Percentiles rank a stretch among this genome's conserved stretches.
Conservation (phyloP, 2,797 vertebrate species). For the Ceryle rudis region DNA sequence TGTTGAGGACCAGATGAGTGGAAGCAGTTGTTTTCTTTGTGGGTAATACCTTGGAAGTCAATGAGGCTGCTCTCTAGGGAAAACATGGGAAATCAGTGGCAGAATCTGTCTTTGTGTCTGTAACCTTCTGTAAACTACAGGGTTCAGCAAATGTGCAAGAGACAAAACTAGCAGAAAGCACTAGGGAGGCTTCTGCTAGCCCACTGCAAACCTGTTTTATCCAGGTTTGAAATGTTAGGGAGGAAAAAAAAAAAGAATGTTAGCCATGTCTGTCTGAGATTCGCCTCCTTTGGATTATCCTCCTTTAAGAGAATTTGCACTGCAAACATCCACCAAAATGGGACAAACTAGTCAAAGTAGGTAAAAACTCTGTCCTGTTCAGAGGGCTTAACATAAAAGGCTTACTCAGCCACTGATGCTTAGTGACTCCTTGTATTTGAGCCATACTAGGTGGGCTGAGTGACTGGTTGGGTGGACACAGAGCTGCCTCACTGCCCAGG, state of each 20-base stretch:
- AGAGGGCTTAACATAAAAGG: neutral
- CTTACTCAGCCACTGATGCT: neutral
- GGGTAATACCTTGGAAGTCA: conserved; percentile 17
- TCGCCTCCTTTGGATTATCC: neutral
- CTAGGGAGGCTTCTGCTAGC: neutral
- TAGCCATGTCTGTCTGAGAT: neutral
- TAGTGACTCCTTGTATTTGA: neutral
- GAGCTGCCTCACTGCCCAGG: neutral
- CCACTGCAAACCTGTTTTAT: neutral
- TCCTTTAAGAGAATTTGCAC: neutral
- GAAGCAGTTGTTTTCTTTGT: conserved; percentile 19
- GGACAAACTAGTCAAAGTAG: neutral
- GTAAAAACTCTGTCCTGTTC: neutral
- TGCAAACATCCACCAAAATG: neutral
- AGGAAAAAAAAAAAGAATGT: neutral
- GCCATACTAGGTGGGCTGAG: neutral
- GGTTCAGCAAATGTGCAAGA: neutral
- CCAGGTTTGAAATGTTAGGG: neutral
- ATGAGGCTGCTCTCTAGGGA: neutral
- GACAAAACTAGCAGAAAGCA: neutral
- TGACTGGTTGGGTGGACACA: neutral
- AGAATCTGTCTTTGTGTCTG: neutral
- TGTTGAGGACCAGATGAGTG: neutral
- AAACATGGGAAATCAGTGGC: neutral
- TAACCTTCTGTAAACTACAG: neutral